Evolutionary conservation across 2,113 vertebrate species (phyloP).

Genomic region (Ranitomeya imitator): DNA sequence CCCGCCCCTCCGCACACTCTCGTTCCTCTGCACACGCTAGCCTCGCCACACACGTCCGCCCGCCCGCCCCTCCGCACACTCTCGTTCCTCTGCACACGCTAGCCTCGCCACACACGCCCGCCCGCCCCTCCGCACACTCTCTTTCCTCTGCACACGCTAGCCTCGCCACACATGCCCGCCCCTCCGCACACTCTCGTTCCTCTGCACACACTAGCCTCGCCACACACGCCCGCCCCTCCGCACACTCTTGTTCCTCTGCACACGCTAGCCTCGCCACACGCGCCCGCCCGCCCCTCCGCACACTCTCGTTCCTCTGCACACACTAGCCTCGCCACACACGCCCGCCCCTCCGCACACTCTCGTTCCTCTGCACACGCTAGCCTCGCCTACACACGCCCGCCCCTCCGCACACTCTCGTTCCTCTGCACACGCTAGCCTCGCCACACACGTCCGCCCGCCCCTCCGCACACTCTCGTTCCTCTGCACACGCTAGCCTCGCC

Average conservation of each 20-base stretch:
- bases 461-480: not conserved
- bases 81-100: not conserved
- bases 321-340: not conserved
- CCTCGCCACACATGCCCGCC: not conserved
- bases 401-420: not conserved
- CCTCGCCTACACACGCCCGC: not conserved
- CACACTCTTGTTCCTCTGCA: not conserved
- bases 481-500: too few relatives aligned
- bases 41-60: not conserved
- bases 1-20: not conserved
- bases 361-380: too few relatives aligned
- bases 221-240: not conserved
- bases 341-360: not conserved
- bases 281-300: not conserved
- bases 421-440: too few relatives aligned
- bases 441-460: not conserved
- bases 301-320: not conserved
- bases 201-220: too few relatives aligned
- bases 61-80: not conserved
- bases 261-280: not conserved
- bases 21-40: too few relatives aligned
- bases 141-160: too few relatives aligned
- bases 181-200: not conserved
- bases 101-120: not conserved
- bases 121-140: not conserved